A percentile compares a stretch with the other conserved stretches of the same genome.
Evolutionary conservation across 2,113 vertebrate species (phyloP).

Genomic region (Martes martes): DNA sequence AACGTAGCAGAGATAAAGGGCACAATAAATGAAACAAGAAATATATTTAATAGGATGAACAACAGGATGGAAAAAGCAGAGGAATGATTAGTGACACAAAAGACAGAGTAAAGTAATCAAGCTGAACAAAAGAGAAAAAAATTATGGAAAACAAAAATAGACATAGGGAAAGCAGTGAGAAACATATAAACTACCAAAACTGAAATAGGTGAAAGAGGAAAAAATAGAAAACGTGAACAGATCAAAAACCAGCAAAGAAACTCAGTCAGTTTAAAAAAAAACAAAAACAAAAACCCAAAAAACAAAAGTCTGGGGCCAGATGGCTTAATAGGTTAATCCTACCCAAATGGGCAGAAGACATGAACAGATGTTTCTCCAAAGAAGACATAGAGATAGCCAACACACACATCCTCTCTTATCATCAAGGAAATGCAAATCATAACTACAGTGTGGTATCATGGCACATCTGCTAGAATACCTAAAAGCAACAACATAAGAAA

Average conservation of each 20-base stretch:
- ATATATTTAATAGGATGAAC: background rate
- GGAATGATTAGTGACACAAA: background rate
- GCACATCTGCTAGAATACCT: background rate
- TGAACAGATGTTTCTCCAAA: background rate
- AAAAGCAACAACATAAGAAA: background rate
- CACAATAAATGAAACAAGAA: background rate
- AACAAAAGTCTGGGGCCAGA: background rate
- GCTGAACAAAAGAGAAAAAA: background rate
- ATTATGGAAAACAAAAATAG: background rate
- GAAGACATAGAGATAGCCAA: background rate
- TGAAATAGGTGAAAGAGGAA: background rate
- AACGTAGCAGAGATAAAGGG: background rate
- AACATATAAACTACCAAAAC: background rate
- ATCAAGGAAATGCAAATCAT: background rate
- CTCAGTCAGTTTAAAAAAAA: background rate
- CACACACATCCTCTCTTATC: background rate
- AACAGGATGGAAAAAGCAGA: background rate
- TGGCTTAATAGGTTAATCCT: background rate
- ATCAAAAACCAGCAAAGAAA: background rate
- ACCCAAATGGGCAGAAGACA: background rate
- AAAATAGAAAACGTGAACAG: background rate
- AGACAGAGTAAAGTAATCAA: background rate
- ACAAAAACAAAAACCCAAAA: background rate
- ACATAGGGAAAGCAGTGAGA: background rate
- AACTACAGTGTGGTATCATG: background rate